These are phyloP conservation scores for Argyrosomus japonicus DNA, from an alignment of 2,113 vertebrate genomes.

Conservation along the genomic window DNA sequence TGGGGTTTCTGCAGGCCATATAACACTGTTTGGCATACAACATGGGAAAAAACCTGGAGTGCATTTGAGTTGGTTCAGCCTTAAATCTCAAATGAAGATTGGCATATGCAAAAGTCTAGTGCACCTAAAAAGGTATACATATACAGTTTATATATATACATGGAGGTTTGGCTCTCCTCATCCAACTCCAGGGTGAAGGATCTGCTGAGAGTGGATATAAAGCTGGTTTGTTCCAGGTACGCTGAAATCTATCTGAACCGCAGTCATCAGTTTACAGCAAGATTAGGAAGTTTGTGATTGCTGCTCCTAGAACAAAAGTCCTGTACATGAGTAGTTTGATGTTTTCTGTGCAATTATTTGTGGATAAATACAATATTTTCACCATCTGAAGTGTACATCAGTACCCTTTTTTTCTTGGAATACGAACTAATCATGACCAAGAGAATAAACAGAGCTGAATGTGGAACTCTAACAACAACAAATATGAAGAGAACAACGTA, in stretches of 20 bases:
- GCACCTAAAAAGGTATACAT: not conserved
- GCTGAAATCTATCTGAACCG: not conserved
- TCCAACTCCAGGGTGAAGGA: not conserved
- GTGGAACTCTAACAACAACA: not conserved
- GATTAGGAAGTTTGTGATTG: not conserved
- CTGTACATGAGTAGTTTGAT: not conserved
- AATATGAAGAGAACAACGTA: too few relatives aligned
- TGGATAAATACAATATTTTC: not conserved
- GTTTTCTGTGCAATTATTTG: conserved; percentile 7
- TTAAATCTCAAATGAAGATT: not conserved
- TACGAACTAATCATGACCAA: not conserved
- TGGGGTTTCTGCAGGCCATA: not conserved
- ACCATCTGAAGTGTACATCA: not conserved
- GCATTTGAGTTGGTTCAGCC: not conserved
- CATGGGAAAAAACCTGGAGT: not conserved
- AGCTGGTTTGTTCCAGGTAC: not conserved
- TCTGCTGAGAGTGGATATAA: not conserved
- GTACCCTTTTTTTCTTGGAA: not conserved
- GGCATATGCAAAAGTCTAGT: not conserved
- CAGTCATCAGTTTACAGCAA: not conserved
- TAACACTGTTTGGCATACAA: not conserved
- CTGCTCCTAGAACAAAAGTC: not conserved
- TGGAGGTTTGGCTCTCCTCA: not conserved
- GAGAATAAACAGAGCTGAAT: not conserved
- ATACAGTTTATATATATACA: not conserved